These are phyloP conservation scores for Lepisosteus osseus DNA, from an alignment of 2,113 vertebrate genomes.

Conservation along the genomic window DNA sequence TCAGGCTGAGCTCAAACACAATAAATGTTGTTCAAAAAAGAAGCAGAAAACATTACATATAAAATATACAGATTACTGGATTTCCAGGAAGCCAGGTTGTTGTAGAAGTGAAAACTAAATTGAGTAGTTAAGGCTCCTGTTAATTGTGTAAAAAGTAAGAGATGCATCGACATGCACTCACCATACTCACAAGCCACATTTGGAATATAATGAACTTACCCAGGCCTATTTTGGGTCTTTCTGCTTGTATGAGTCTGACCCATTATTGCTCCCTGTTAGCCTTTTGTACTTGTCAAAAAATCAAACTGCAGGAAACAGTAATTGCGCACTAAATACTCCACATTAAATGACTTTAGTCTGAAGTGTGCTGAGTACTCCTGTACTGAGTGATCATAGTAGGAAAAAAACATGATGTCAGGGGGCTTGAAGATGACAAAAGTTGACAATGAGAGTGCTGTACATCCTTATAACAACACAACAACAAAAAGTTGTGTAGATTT, in stretches of 20 bases:
- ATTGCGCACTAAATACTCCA: slow-evolving; percentile 18
- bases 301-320: slow-evolving; percentile 22
- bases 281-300: slow-evolving; percentile 25
- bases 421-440: background rate
- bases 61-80: too few species aligned
- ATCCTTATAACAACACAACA: too few species aligned
- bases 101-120: too few species aligned
- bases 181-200: background rate
- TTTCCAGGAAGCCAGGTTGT: too few species aligned
- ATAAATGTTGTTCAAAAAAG: too few species aligned
- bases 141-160: background rate
- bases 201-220: slow-evolving; percentile 19
- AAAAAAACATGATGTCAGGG: background rate
- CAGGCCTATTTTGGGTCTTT: slow-evolving; percentile 18
- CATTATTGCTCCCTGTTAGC: slow-evolving; percentile 22
- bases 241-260: slow-evolving; percentile 18
- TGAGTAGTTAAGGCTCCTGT: too few species aligned
- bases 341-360: background rate
- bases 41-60: too few species aligned
- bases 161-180: slow-evolving; percentile 8
- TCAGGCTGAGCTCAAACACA: too few species aligned
- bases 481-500: too few species aligned
- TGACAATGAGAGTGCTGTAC: background rate
- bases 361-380: slow-evolving; percentile 1
- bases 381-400: background rate